A percentile compares a stretch with the other conserved stretches of the same genome.
Conservation (phyloP, 2,888 invertebrate species). For the Scelioninae gen. 1 region DNA sequence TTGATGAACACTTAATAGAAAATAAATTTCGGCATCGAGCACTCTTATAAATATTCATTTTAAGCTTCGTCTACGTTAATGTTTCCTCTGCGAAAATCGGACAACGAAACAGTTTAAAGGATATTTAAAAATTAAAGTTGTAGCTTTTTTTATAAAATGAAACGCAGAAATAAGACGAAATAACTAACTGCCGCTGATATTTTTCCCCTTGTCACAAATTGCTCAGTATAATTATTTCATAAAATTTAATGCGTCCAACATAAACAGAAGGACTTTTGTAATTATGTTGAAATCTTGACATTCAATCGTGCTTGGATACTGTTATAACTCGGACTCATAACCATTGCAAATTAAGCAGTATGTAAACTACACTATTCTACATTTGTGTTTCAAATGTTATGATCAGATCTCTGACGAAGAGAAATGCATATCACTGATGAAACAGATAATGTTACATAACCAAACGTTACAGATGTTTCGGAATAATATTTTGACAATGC, state of each 20-base stretch:
- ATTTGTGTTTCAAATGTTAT: conserved; percentile 57
- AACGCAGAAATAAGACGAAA: no score
- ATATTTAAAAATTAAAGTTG: no score
- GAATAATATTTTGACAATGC: background rate
- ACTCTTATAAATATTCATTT: conserved; percentile 22
- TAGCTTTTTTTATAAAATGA: no score
- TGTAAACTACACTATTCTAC: conserved; percentile 44
- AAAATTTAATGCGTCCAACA: no score
- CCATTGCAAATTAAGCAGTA: conserved; percentile 52
- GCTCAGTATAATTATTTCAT: no score
- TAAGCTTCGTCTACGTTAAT: no score
- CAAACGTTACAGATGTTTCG: conserved; percentile 6
- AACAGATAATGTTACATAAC: conserved; percentile 27
- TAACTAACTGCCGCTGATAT: no score
- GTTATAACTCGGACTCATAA: conserved; percentile 43
- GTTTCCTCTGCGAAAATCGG: no score
- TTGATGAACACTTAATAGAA: conserved; percentile 43
- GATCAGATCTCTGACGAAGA: conserved; percentile 46
- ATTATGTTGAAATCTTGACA: conserved; percentile 15
- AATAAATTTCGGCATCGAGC: conserved; percentile 32
- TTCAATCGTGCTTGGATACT: background rate
- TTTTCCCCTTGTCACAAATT: no score
- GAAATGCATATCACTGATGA: conserved; percentile 22
- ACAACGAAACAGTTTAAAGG: no score
- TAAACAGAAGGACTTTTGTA: background rate